Conservation (phyloP, 1,140 invertebrate genomes). For the Penaeus chinensis region DNA sequence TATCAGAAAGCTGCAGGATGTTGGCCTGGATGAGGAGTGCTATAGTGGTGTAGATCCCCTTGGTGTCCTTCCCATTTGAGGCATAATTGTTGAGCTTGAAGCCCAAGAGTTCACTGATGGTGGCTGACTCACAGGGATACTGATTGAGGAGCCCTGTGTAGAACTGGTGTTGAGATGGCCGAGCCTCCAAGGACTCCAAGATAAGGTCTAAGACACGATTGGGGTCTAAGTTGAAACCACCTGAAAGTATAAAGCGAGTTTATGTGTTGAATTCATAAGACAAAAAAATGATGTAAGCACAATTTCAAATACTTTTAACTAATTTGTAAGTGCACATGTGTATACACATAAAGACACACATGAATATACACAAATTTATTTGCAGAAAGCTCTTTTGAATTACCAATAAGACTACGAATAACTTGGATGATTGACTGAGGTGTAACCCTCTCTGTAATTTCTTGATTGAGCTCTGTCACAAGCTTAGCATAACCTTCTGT, state of each 20-base stretch:
- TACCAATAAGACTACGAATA: slow-evolving; percentile 93
- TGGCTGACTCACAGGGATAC: slow-evolving; percentile 86
- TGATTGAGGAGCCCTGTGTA: slow-evolving; percentile 87
- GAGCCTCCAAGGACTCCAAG: slow-evolving; percentile 95
- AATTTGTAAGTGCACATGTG: no score
- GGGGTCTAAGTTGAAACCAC: slow-evolving; percentile 98
- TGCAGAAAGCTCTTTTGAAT: slow-evolving; percentile 25
- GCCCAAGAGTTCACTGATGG: slow-evolving; percentile 92
- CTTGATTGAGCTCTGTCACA: slow-evolving; percentile 94
- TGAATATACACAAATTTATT: background rate
- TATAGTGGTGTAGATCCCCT: slow-evolving; percentile 79
- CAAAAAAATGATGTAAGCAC: no score
- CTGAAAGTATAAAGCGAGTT: slow-evolving; percentile 71
- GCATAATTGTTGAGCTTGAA: slow-evolving; percentile 91
- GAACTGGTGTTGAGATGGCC: slow-evolving; percentile 74
- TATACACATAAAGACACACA: no score
- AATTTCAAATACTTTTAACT: no score
- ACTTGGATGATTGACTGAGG: slow-evolving; percentile 80
- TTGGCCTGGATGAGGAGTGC: slow-evolving; percentile 89
- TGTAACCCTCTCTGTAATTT: slow-evolving; percentile 77
- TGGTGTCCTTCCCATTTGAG: slow-evolving; percentile 71
- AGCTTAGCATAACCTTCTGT: slow-evolving; percentile 99
- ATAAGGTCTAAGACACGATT: slow-evolving; percentile 97
- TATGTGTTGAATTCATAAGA: background rate
- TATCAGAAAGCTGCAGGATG: slow-evolving; percentile 86